Base-by-base conservation (phyloP, 2,113 vertebrate species). In the Scytalopus superciliaris region DNA sequence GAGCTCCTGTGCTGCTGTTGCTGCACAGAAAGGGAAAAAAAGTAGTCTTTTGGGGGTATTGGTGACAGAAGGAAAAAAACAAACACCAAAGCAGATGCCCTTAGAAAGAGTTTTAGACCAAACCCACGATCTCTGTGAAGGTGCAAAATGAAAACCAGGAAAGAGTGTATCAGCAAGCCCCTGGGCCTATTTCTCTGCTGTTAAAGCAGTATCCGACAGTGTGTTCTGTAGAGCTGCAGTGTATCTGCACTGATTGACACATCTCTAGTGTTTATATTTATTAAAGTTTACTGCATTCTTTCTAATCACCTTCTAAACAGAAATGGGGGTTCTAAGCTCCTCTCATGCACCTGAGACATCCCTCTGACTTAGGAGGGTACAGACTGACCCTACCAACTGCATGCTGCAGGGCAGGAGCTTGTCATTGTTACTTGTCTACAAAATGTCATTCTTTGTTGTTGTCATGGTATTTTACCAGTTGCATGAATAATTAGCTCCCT, bases 401-500 rank as follows among this genome's bases (percentile, higher is more conserved):
- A 52, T 18, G 64, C 94, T 94, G 45, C 52, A 75, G 74, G 91
- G 89, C 73, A 87, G 35, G 44, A 92, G 52, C 37, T 94, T 89
- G 47, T 89, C 60, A 27, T 52, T 47, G 9, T 27, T 81, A 60
- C 56, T 60, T 64, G 69, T 78, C 91, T 78, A 74, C 49, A 89
- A 95, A 78, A 90, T 56, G 55, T 81, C 16, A 0, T 44, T 85
- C 57, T 67, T 63, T 88, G 42, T 88, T 93, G 92, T 94, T 96
- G 91, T 90, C 89, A 78, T 89, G 87, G 89, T 81, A 84, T 91
- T 94, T 94, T 72, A 89, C 77, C 84, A 93, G 56, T 89, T 53
- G 56, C 78, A 87, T 15, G 8, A 87, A 66, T 92, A 97, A 97
- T 89, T 94, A 94, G 80, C 44, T 95, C 91, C 96, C 91, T 60